Base-by-base conservation (phyloP, 2,888 invertebrate species). In the Bembecia ichneumoniformis region DNA sequence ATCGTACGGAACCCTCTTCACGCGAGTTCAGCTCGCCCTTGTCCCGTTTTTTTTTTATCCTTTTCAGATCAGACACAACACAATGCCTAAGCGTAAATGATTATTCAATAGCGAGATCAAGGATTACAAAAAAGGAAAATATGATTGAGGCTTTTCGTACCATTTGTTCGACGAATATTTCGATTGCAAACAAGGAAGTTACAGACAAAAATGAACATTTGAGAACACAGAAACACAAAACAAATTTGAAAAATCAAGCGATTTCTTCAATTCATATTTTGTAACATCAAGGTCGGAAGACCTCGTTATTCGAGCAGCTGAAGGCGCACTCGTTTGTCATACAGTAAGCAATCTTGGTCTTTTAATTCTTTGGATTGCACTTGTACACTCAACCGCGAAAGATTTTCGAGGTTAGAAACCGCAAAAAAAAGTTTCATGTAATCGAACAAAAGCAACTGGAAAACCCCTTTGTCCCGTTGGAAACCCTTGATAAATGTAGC, bases 361-460 rank as follows among this genome's bases (percentile, higher is more conserved):
- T 66, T 57, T 49, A 58, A 53, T 51, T 63, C 60, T 1, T 55
- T 58, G 54, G 63, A 64, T 47, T 63, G 59, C 51, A 60, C 56
- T 48, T 50, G 56, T 47, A 49, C 48, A 36, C 53, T 60, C 36
- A 52, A 55, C 43, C 52, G 55, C 51, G 49, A 52, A 36, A 51
- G 59, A 44, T 62, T 58, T 51, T 49, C 55, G 35, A 58, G 56
- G 52, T 60, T 58, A n/a, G 48, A 54, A 17, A 58, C 53, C 44
- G 60, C 59, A 14, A 56, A 54, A 54, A n/a, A 56, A 55, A 50
- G 35, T 58, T 43, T 50, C 53, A 7, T 60, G 56, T 47, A 51
- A 51, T 35, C 49, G 57, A 34, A 60, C 57, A 13, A 60, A 61
- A 50, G 51, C 52, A 16, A 50, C 52, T 45, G 56, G 57, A 17